Evolutionary conservation across 2,888 invertebrate genomes (phyloP).

Genomic region (Cantharis nigra): DNA sequence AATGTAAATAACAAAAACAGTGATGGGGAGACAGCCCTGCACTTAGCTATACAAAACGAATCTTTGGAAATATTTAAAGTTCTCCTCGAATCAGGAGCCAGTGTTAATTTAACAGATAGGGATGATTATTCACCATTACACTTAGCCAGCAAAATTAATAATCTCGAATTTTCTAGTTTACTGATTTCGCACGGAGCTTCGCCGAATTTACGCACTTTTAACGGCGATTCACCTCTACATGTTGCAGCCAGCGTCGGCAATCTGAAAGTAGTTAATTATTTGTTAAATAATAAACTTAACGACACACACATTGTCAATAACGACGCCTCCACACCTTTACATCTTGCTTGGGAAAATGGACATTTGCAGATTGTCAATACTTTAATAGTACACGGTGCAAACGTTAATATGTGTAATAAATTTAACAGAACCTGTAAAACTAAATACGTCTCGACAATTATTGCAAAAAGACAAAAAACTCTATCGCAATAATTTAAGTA

Average conservation of each 20-base stretch:
- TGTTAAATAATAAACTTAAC: slow-evolving; percentile 8
- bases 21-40: slow-evolving; percentile 17
- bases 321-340: slow-evolving; percentile 14
- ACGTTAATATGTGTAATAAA: slow-evolving; percentile 11
- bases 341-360: slow-evolving; percentile 15
- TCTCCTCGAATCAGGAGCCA: slow-evolving; percentile 12
- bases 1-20: slow-evolving; percentile 10
- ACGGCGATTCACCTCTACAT: slow-evolving; percentile 23
- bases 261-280: slow-evolving; percentile 6
- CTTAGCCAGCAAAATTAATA: slow-evolving; percentile 9
- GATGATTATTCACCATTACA: slow-evolving; percentile 25
- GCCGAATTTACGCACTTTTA: slow-evolving; percentile 20
- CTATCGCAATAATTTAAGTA: neutral
- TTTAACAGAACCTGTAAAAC: slow-evolving; percentile 1
- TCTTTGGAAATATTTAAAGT: slow-evolving; percentile 9
- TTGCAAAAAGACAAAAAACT: neutral
- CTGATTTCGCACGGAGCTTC: slow-evolving; percentile 14
- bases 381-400: slow-evolving; percentile 7
- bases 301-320: slow-evolving; percentile 14
- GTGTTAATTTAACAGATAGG: slow-evolving; percentile 17
- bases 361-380: slow-evolving; percentile 7
- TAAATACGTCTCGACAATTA: neutral
- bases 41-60: slow-evolving; percentile 9
- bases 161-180: neutral
- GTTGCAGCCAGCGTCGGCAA: slow-evolving; percentile 15